Evolutionary conservation across 2,797 vertebrate genomes (phyloP).

Genomic region (Scyliorhinus canicula): DNA sequence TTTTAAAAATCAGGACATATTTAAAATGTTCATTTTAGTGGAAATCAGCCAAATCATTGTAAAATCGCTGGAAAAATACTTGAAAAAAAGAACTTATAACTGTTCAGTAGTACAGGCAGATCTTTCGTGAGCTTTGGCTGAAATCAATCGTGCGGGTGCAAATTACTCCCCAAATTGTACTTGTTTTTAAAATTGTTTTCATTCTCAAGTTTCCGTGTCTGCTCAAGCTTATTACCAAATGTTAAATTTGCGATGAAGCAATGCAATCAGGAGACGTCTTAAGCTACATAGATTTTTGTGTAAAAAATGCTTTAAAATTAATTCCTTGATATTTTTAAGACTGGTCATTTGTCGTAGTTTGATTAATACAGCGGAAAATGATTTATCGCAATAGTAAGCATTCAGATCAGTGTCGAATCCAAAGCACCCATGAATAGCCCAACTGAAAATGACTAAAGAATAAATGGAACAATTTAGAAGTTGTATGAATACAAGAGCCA

Average conservation of each 20-base stretch:
- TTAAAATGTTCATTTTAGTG: constrained; percentile 21
- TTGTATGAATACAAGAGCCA: neutral
- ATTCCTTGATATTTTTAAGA: neutral
- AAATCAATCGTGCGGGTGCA: neutral
- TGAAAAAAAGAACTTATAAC: neutral
- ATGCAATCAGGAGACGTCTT: neutral
- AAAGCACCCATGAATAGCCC: neutral
- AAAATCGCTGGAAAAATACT: neutral
- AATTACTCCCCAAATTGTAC: neutral
- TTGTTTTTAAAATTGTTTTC: neutral
- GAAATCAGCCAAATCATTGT: neutral
- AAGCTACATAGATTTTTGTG: too few relatives aligned
- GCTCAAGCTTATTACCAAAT: neutral
- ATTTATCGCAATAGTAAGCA: neutral
- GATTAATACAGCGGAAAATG: neutral
- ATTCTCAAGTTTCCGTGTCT: neutral
- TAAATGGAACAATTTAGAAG: neutral
- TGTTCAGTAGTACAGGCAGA: neutral
- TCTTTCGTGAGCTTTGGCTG: neutral
- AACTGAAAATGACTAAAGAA: neutral
- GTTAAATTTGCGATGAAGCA: neutral
- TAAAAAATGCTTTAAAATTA: neutral
- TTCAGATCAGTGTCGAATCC: neutral
- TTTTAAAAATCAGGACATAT: neutral
- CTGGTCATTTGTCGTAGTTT: neutral